Conservation (phyloP, 2,888 invertebrate species). For the Desoria tigrina region DNA sequence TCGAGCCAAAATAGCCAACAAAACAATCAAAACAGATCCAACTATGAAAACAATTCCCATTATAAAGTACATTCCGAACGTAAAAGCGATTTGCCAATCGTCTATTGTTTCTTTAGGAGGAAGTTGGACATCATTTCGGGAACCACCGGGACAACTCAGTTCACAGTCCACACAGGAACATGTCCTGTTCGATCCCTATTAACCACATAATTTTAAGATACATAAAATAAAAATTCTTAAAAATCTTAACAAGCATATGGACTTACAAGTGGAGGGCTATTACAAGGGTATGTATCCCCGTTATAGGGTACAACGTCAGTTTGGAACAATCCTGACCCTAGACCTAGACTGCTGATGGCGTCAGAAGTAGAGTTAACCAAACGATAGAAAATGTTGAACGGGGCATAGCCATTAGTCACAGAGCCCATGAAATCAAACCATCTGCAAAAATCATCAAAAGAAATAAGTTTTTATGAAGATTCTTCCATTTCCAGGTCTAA, state of each 20-base stretch:
- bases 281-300: conserved; percentile 37
- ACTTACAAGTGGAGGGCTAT: conserved; percentile 31
- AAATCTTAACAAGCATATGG: background rate
- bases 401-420: conserved; percentile 55
- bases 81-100: conserved; percentile 70
- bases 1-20: conserved; percentile 3
- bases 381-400: conserved; percentile 67
- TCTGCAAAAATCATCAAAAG: conserved; percentile 5
- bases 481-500: background rate
- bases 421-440: conserved; percentile 49
- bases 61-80: conserved; percentile 57
- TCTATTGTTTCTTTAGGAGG: conserved; percentile 66
- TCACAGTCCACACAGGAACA: conserved; percentile 89
- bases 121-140: conserved; percentile 58
- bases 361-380: conserved; percentile 34
- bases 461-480: too few relatives aligned
- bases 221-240: conserved; percentile 1
- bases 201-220: background rate
- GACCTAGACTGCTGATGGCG: conserved; percentile 6
- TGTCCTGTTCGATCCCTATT: conserved; percentile 60
- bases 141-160: conserved; percentile 70
- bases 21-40: conserved; percentile 36
- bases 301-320: conserved; percentile 28
- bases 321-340: background rate
- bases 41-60: conserved; percentile 67